Evolutionary conservation across 2,113 vertebrate species (phyloP).

Genomic region (Coturnix japonica): DNA sequence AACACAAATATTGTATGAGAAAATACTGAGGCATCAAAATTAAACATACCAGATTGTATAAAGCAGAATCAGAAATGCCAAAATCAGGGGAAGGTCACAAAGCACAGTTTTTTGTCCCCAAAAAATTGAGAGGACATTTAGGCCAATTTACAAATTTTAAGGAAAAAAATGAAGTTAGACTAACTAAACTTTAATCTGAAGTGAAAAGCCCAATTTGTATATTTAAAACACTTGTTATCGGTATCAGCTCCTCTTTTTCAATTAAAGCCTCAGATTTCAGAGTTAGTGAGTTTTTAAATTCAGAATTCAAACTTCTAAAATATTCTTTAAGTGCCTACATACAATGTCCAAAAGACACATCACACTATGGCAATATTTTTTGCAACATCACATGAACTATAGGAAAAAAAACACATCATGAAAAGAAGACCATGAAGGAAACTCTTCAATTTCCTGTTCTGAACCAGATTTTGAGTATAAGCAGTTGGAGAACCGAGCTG

Average conservation of each 20-base stretch:
- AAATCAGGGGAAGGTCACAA: background rate
- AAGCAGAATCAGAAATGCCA: background rate
- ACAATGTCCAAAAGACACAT: background rate
- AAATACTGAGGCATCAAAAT: background rate
- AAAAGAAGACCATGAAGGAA: background rate
- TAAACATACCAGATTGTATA: background rate
- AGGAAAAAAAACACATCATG: background rate
- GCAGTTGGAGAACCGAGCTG: background rate
- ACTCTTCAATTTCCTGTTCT: background rate
- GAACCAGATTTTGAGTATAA: background rate
- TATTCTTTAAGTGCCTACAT: background rate
- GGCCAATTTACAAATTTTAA: background rate
- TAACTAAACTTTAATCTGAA: background rate
- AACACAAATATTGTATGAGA: background rate
- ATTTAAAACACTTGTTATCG: background rate
- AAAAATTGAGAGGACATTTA: background rate
- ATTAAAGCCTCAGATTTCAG: background rate
- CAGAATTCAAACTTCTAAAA: background rate
- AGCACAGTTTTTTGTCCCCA: background rate
- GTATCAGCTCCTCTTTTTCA: background rate
- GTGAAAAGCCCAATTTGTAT: background rate
- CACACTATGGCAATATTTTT: background rate
- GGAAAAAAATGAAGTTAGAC: background rate
- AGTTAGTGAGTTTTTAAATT: background rate
- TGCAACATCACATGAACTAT: background rate